Percentiles rank a stretch among this genome's conserved stretches.
Conservation (phyloP, 2,113 vertebrate genomes). For the Neopipo cinnamomea region DNA sequence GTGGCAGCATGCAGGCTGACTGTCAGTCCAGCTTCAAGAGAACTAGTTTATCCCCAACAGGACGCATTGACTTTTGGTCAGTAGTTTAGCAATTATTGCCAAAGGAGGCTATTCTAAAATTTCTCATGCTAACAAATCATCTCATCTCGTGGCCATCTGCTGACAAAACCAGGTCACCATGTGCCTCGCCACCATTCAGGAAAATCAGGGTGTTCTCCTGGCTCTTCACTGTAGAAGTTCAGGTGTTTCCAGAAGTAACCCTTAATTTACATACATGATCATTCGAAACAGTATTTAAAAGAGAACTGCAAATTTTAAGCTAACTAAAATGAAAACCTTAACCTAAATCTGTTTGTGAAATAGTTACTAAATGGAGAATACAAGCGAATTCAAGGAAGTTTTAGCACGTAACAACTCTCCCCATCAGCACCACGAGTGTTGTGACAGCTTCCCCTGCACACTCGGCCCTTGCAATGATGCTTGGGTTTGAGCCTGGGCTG, state of each 20-base stretch:
- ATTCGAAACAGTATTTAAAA: background rate
- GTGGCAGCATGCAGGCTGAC: background rate
- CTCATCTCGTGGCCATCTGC: background rate
- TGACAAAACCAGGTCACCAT: background rate
- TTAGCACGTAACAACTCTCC: background rate
- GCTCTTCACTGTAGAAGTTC: background rate
- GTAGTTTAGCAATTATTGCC: background rate
- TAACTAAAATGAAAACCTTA: background rate
- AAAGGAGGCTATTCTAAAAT: background rate
- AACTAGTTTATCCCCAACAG: background rate
- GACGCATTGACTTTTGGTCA: accelerated
- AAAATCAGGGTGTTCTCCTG: background rate
- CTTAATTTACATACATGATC: background rate
- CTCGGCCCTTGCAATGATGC: background rate
- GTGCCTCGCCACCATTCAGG: background rate
- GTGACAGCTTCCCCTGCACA: background rate
- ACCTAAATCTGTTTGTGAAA: background rate
- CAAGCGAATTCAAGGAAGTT: background rate
- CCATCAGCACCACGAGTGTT: background rate
- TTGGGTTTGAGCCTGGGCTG: accelerated
- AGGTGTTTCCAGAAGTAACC: background rate
- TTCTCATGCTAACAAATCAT: background rate
- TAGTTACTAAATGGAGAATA: background rate
- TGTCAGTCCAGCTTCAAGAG: background rate
- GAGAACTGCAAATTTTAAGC: background rate